Conservation (phyloP, 2,113 vertebrate genomes). For the Hepsetus odoe region DNA sequence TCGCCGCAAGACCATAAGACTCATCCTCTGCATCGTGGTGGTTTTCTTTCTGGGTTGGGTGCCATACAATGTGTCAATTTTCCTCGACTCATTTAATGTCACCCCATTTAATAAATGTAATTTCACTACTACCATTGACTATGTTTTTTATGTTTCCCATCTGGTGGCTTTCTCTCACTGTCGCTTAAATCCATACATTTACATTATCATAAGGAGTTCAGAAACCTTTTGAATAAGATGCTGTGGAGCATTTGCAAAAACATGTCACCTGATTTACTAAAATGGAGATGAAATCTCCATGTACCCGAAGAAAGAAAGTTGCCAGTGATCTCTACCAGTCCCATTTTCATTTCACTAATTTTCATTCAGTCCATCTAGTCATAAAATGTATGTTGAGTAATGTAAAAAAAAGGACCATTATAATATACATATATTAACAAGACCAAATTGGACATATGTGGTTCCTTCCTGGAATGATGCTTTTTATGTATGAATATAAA, state of each 20-base stretch:
- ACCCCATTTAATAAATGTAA: conserved; percentile 58
- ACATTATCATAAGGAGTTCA: conserved; percentile 90
- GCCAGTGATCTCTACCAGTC: neutral
- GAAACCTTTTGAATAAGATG: conserved; percentile 80
- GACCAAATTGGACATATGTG: no score
- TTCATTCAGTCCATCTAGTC: no score
- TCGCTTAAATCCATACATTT: conserved; percentile 92
- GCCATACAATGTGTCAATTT: conserved; percentile 86
- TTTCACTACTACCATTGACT: conserved; percentile 45
- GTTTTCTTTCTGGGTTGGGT: conserved; percentile 91
- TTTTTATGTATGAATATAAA: no score
- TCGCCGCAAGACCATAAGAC: conserved; percentile 82
- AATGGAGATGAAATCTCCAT: conserved; percentile 70
- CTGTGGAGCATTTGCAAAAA: conserved; percentile 51
- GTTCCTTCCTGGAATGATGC: no score
- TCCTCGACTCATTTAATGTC: conserved; percentile 69
- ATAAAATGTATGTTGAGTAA: no score
- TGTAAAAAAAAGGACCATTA: no score
- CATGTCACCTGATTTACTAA: conserved; percentile 47
- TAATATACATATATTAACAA: no score
- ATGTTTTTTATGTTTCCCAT: conserved; percentile 75
- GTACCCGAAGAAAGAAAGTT: conserved; percentile 30
- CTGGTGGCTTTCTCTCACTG: conserved; percentile 89
- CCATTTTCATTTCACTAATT: no score
- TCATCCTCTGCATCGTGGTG: conserved; percentile 85